These are phyloP conservation scores for Condylura cristata DNA, from an alignment of 2,113 vertebrate genomes.

Conservation along the genomic window DNA sequence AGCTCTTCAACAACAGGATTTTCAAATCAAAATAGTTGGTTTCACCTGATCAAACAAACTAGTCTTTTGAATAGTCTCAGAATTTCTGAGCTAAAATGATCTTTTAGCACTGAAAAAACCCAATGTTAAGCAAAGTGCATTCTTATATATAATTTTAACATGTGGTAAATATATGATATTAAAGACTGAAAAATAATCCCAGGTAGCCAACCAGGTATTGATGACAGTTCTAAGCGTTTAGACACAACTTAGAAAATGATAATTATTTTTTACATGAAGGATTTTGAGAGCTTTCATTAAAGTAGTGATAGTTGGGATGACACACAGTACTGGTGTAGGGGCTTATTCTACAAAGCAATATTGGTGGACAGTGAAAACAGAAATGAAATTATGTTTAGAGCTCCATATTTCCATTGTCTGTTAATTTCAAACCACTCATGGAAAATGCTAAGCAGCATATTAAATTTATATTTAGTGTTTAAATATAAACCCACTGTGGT, in stretches of 20 bases:
- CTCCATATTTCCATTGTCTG: not conserved
- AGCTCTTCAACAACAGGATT: not conserved
- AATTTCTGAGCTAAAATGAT: not conserved
- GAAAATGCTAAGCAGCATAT: not conserved
- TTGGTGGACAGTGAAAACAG: not conserved
- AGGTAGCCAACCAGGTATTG: not conserved
- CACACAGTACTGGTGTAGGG: not conserved
- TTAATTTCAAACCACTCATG: not conserved
- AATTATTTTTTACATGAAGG: not conserved
- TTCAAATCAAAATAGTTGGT: not conserved
- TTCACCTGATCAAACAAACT: not conserved
- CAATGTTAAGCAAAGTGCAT: not conserved
- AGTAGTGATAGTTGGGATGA: not conserved
- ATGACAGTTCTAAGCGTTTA: not conserved
- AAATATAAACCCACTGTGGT: no score
- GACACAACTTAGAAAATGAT: not conserved
- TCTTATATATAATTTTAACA: not conserved
- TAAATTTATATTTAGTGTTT: not conserved
- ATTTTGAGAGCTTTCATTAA: not conserved
- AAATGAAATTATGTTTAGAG: not conserved
- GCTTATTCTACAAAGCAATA: not conserved
- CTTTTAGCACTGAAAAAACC: not conserved
- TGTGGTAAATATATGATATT: not conserved
- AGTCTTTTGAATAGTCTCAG: not conserved
- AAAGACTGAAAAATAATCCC: not conserved